Conservation (phyloP, 2,888 invertebrate genomes). For the Metallyticus violacea region DNA sequence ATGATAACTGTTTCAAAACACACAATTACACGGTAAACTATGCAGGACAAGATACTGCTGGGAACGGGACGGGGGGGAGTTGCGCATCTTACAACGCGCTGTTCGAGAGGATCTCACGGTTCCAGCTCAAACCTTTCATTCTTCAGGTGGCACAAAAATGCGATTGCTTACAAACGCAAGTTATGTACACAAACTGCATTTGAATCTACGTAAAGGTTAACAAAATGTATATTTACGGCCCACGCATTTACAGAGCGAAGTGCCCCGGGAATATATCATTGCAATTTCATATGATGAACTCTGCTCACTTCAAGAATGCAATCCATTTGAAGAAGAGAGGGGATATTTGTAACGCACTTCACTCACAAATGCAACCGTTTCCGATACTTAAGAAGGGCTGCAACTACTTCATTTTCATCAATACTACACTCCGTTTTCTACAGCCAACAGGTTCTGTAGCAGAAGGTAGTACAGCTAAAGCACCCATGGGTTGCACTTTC, state of each 20-base stretch:
- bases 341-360: not conserved
- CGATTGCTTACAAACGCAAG: not conserved
- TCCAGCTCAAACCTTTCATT: not conserved
- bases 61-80: not conserved
- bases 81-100: not conserved
- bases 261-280: not conserved
- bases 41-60: not conserved
- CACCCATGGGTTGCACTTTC: not conserved
- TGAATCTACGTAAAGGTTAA: not conserved
- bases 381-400: not conserved
- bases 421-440: not conserved
- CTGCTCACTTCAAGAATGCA: not conserved
- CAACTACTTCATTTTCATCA: not conserved
- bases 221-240: no score
- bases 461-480: not conserved
- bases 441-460: not conserved
- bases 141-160: not conserved
- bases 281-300: not conserved
- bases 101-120: not conserved
- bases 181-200: not conserved
- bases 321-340: not conserved
- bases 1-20: conserved; percentile 13
- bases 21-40: conserved; percentile 9
- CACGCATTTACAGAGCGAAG: not conserved
- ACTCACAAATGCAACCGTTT: not conserved